These are phyloP conservation scores for Dasysyrphus tricinctus DNA, from an alignment of 2,888 invertebrate species.

Conservation along the genomic window DNA sequence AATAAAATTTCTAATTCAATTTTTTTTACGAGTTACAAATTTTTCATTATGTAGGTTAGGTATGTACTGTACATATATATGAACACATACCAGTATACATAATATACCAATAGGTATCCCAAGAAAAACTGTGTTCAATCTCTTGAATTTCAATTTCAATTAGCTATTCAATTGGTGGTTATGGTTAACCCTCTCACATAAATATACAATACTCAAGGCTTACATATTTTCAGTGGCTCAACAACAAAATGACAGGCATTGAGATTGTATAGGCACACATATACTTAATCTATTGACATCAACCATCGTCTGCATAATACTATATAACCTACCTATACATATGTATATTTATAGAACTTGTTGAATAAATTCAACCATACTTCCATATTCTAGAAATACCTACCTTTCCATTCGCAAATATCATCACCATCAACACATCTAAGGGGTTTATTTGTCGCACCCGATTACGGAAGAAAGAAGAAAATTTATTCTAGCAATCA, in stretches of 20 bases:
- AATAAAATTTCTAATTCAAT: too few species aligned
- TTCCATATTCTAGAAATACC: constrained; percentile 5
- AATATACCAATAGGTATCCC: neutral
- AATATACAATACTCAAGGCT: constrained; percentile 13
- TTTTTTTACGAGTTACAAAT: too few species aligned
- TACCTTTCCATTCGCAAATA: constrained; percentile 24
- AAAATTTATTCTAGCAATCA: constrained; percentile 74
- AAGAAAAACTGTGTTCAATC: neutral
- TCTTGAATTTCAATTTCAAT: constrained; percentile 2
- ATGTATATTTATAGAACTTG: neutral
- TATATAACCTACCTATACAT: too few species aligned
- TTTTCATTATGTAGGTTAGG: too few species aligned
- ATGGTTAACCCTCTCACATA: neutral
- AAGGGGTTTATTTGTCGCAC: constrained; percentile 51
- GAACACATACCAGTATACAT: too few species aligned
- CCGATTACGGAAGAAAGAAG: constrained; percentile 63
- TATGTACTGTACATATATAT: too few species aligned
- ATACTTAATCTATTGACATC: constrained; percentile 16
- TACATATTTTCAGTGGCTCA: neutral
- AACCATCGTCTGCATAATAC: neutral
- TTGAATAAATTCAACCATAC: constrained; percentile 31
- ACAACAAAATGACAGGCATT: neutral
- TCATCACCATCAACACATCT: constrained; percentile 45
- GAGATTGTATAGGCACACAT: neutral
- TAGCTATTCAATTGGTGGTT: constrained; percentile 19